These are phyloP conservation scores for Hydroisotoma schaefferi DNA, from an alignment of 2,888 invertebrate species.

Conservation along the genomic window DNA sequence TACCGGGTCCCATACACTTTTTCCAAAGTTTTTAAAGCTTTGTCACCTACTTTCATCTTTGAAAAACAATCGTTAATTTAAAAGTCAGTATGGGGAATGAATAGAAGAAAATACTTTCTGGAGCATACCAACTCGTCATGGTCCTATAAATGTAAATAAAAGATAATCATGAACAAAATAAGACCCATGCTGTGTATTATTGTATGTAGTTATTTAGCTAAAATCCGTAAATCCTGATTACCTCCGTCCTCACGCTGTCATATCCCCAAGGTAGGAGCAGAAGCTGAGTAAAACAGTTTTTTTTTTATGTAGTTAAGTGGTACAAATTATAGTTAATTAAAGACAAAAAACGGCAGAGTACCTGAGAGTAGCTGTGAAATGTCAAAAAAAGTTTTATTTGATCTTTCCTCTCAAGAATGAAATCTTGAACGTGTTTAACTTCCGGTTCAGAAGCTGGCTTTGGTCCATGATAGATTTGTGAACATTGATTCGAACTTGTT, in stretches of 20 bases:
- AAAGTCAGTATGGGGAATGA: neutral
- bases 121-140: slow-evolving; percentile 44
- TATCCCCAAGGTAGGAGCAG: slow-evolving; percentile 66
- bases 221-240: slow-evolving; percentile 6
- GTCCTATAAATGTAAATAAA: slow-evolving; percentile 21
- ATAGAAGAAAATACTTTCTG: neutral
- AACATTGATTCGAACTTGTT: slow-evolving; percentile 45
- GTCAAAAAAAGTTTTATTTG: slow-evolving; percentile 65
- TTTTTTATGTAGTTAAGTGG: neutral
- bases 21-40: slow-evolving; percentile 50
- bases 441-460: slow-evolving; percentile 66
- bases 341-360: slow-evolving; percentile 49
- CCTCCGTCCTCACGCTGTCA: slow-evolving; percentile 36
- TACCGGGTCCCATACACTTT: slow-evolving; percentile 51
- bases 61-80: neutral
- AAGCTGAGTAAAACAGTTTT: slow-evolving; percentile 24
- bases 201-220: too few relatives aligned
- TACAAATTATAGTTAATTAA: neutral
- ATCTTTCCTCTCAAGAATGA: slow-evolving; percentile 56
- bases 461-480: slow-evolving; percentile 46
- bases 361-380: slow-evolving; percentile 74
- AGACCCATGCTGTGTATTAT: neutral
- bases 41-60: slow-evolving; percentile 39
- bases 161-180: neutral
- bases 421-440: slow-evolving; percentile 64